Percentiles rank a stretch among this genome's conserved stretches.
Conservation (phyloP, 2,113 vertebrate species). For the Pseudopodoces humilis region DNA sequence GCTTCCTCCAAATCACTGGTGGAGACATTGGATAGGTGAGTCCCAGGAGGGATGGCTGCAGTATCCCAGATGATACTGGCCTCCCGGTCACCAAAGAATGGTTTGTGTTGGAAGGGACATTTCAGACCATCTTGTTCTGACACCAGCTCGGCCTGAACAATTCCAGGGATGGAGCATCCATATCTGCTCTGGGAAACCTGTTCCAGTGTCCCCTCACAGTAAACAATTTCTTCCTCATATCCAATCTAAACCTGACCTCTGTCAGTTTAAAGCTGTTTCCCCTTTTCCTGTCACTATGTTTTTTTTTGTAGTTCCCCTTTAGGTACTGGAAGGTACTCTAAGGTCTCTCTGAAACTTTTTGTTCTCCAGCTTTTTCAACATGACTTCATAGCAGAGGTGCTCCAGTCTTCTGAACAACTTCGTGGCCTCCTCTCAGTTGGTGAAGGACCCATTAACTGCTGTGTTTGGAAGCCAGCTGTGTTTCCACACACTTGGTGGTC, state of each 20-base stretch:
- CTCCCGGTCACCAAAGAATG: not conserved
- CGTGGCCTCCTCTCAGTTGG: not conserved
- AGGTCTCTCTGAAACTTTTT: not conserved
- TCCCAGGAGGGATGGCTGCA: not conserved
- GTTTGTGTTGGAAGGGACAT: not conserved
- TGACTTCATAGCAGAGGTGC: not conserved
- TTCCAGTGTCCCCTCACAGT: not conserved
- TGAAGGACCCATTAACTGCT: not conserved
- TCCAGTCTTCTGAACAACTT: not conserved
- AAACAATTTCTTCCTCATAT: not conserved
- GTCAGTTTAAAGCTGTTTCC: not conserved
- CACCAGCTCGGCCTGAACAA: no score
- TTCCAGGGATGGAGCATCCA: not conserved
- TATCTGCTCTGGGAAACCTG: not conserved
- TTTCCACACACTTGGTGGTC: not conserved
- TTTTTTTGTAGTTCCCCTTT: not conserved
- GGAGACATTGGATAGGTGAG: not conserved
- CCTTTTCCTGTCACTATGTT: not conserved
- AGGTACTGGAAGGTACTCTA: not conserved
- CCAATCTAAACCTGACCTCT: not conserved
- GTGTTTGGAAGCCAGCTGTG: not conserved
- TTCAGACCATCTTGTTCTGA: accelerated
- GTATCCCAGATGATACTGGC: not conserved
- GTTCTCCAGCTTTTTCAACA: not conserved
- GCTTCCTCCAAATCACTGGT: accelerated